Evolutionary conservation across 1,140 invertebrate species (phyloP).

Genomic region (Drosophila burlai): DNA sequence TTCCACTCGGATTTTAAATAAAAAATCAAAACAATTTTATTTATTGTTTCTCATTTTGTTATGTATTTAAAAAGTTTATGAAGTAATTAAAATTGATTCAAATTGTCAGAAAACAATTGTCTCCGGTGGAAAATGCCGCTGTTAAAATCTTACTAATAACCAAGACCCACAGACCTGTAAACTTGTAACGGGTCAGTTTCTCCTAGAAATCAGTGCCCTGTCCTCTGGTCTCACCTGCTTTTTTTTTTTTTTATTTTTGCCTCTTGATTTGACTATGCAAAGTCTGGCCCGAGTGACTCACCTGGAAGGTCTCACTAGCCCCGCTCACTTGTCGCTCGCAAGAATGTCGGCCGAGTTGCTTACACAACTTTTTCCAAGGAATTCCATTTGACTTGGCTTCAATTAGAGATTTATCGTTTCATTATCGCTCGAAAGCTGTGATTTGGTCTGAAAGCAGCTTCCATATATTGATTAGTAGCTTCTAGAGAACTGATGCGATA

Average conservation of each 20-base stretch:
- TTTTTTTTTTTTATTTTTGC: not conserved
- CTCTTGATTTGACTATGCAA: conserved; percentile 38
- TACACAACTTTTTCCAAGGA: conserved; percentile 41
- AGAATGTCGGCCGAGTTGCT: conserved; percentile 43
- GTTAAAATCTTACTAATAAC: conserved; percentile 43
- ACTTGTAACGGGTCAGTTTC: conserved; percentile 43
- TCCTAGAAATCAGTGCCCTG: conserved; percentile 15
- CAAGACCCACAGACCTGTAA: conserved; percentile 30
- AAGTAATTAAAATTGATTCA: too few relatives aligned
- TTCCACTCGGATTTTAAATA: too few relatives aligned
- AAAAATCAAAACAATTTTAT: too few relatives aligned
- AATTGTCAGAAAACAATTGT: too few relatives aligned
- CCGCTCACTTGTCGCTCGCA: conserved; percentile 8
- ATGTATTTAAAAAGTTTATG: too few relatives aligned
- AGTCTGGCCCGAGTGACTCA: conserved; percentile 34
- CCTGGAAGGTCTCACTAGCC: conserved; percentile 15
- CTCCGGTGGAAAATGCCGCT: not conserved
- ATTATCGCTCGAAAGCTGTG: conserved; percentile 14
- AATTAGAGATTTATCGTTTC: conserved; percentile 38
- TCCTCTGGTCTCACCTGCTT: conserved; percentile 21
- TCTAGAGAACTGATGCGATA: not conserved
- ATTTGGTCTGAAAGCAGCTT: conserved; percentile 18
- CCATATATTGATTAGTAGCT: conserved; percentile 18
- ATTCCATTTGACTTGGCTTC: conserved; percentile 22
- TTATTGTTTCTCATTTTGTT: too few relatives aligned